Evolutionary conservation across 2,797 vertebrate genomes (phyloP).

Genomic region (Delichon dasypus): DNA sequence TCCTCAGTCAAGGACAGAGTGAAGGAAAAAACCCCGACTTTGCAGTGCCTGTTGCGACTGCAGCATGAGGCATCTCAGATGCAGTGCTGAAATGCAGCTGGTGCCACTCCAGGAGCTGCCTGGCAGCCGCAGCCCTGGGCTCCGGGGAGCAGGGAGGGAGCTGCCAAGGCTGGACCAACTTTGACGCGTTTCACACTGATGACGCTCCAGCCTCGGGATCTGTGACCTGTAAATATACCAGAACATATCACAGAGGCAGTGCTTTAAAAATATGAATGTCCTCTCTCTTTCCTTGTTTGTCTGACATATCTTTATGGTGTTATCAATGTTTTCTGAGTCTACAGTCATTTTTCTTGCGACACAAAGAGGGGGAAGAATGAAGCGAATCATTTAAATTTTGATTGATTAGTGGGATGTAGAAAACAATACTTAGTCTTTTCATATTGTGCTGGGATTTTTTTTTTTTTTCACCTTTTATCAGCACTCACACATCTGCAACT

Average conservation of each 20-base stretch:
- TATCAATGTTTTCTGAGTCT: conserved; percentile 47
- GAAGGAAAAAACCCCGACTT: neutral
- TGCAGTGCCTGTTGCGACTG: neutral
- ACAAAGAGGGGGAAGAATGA: conserved; percentile 36
- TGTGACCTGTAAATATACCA: neutral
- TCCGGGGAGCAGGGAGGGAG: neutral
- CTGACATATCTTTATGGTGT: conserved; percentile 1
- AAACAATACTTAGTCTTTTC: conserved; percentile 15
- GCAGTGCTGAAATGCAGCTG: neutral
- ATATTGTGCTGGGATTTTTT: neutral
- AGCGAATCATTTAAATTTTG: conserved; percentile 26
- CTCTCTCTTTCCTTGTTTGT: conserved; percentile 32
- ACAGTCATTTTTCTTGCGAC: conserved; percentile 39
- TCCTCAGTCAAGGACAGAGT: neutral
- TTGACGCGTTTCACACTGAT: neutral
- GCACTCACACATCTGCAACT: neutral
- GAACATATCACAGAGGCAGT: neutral
- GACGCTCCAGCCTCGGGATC: neutral
- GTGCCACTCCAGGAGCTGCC: neutral
- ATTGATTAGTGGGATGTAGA: conserved; percentile 1
- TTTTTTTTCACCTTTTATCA: neutral
- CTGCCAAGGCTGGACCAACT: neutral
- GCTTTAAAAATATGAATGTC: neutral
- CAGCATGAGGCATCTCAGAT: neutral
- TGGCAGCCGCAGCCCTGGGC: neutral